Conservation (phyloP, 2,888 invertebrate species). For the Tetragnatha montana region DNA sequence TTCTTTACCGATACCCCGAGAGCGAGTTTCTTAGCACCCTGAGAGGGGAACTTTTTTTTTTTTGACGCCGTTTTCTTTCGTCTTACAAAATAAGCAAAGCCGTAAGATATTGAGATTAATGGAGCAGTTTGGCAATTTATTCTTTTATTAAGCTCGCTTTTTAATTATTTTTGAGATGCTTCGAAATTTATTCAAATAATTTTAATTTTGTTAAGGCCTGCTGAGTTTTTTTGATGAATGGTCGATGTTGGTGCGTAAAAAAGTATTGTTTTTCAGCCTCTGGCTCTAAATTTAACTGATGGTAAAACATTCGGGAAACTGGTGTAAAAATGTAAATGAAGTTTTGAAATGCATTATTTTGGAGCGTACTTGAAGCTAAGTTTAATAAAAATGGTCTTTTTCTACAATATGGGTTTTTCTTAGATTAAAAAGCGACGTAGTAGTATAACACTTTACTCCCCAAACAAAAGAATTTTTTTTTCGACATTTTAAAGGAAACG, state of each 20-base stretch:
- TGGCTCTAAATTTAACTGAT: not conserved
- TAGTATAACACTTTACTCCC: too few relatives aligned
- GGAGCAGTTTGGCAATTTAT: slow-evolving; percentile 49
- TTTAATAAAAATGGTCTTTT: not conserved
- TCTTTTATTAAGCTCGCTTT: slow-evolving; percentile 50
- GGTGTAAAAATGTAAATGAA: not conserved
- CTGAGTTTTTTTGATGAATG: slow-evolving; percentile 17
- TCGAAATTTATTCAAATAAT: slow-evolving; percentile 36
- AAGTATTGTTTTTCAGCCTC: not conserved
- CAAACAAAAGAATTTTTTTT: too few relatives aligned
- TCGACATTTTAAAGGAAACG: too few relatives aligned
- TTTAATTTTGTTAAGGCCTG: slow-evolving; percentile 27
- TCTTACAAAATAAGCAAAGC: slow-evolving; percentile 34
- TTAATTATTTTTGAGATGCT: slow-evolving; percentile 32
- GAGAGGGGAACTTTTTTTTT: slow-evolving; percentile 4
- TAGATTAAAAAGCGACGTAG: too few relatives aligned
- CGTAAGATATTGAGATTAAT: slow-evolving; percentile 59
- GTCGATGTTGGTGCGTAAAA: not conserved
- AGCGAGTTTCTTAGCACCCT: slow-evolving; percentile 41
- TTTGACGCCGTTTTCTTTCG: slow-evolving; percentile 4
- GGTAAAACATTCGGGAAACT: not conserved
- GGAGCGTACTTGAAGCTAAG: not conserved
- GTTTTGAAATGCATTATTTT: not conserved
- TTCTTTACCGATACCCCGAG: slow-evolving; percentile 7
- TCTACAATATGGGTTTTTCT: too few relatives aligned